Percentiles rank a stretch among this genome's conserved stretches.
phyloP scores from a whole-genome alignment of 2,888 invertebrate species.

The Punctoribates punctum region DNA sequence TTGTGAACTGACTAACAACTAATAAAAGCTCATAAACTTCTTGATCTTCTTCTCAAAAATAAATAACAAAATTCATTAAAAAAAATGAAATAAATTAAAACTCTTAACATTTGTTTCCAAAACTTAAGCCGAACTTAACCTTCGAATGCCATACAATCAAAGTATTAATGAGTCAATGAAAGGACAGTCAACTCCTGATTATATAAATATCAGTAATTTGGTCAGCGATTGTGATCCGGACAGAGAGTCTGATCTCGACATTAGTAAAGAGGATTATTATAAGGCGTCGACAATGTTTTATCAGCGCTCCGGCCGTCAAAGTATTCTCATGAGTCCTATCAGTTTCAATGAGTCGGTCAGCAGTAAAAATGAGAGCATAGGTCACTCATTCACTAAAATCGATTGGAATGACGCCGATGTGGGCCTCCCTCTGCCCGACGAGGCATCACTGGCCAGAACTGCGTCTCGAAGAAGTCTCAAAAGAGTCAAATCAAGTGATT shows the following conservation, averaged over 20 bases:
- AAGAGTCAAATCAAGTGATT: background rate
- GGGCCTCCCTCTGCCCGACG: constrained; percentile 39
- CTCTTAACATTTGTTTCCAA: constrained; percentile 31
- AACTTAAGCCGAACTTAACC: constrained; percentile 24
- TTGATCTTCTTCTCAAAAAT: constrained; percentile 2
- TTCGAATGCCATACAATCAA: constrained; percentile 22
- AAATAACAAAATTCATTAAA: constrained; percentile 17
- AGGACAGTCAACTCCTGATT: constrained; percentile 14
- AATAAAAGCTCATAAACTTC: constrained; percentile 3
- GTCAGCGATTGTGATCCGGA: constrained; percentile 32
- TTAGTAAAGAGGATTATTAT: constrained; percentile 47
- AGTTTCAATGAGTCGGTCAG: constrained; percentile 37
- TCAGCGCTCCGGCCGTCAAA: constrained; percentile 33
- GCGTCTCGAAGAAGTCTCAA: constrained; percentile 28
- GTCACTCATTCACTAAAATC: background rate
- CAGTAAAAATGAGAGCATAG: background rate
- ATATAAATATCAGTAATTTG: constrained; percentile 22
- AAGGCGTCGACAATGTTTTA: constrained; percentile 48
- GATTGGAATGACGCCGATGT: constrained; percentile 36
- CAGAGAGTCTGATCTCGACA: constrained; percentile 44
- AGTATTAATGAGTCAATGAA: constrained; percentile 2
- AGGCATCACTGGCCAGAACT: constrained; percentile 31
- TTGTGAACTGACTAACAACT: constrained; percentile 17
- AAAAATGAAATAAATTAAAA: constrained; percentile 5
- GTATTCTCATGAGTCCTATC: constrained; percentile 30